phyloP scores from a whole-genome alignment of 2,113 vertebrate genomes.

The Melanocharis versteri region DNA sequence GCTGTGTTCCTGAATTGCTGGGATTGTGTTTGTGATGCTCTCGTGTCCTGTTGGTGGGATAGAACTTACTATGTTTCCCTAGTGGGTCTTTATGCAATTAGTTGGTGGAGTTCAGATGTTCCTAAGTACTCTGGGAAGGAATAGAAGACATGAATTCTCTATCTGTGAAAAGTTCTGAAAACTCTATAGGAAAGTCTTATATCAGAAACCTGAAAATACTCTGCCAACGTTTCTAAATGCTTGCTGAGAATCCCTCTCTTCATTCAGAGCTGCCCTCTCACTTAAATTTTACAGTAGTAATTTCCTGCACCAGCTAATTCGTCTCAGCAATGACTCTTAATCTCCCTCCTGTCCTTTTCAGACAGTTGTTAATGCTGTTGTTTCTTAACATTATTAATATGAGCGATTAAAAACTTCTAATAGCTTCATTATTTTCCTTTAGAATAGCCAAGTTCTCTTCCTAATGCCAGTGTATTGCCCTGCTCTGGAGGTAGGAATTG shows the following conservation, averaged over 20 bases:
- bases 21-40: not conserved
- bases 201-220: not conserved
- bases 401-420: not conserved
- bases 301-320: not conserved
- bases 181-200: accelerated
- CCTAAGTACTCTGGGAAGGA: not conserved
- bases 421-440: not conserved
- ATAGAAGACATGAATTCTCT: not conserved
- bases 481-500: not conserved
- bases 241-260: not conserved
- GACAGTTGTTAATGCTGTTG: not conserved
- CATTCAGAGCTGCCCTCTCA: not conserved
- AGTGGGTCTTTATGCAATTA: not conserved
- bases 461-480: not conserved
- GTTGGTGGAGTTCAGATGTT: not conserved
- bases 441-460: not conserved
- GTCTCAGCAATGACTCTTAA: not conserved
- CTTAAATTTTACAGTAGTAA: not conserved
- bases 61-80: not conserved
- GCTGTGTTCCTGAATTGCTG: not conserved
- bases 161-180: not conserved
- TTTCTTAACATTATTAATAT: not conserved
- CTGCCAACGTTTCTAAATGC: not conserved
- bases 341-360: not conserved
- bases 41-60: not conserved